A percentile compares a stretch with the other conserved stretches of the same genome.
phyloP scores from a whole-genome alignment of 1,140 invertebrate genomes.

The Procambarus clarkii region DNA sequence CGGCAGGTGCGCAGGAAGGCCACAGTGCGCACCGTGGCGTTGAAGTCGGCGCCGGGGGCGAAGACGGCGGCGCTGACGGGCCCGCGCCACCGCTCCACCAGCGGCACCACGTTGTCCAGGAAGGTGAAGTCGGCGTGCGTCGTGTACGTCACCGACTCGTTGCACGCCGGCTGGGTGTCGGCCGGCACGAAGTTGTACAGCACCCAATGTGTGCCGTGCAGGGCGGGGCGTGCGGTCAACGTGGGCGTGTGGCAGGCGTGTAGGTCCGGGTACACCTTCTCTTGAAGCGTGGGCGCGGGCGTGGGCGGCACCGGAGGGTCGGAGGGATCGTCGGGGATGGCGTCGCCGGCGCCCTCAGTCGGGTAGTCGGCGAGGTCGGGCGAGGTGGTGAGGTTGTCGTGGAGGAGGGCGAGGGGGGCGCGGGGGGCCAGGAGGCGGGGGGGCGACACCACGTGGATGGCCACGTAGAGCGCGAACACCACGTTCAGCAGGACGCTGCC shows the following conservation, averaged over 20 bases:
- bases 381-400: conserved; percentile 70
- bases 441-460: conserved; percentile 61
- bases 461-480: conserved; percentile 70
- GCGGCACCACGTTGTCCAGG: conserved; percentile 89
- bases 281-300: conserved; percentile 65
- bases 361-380: conserved; percentile 26
- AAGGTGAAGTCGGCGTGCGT: conserved; percentile 94
- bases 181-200: conserved; percentile 89
- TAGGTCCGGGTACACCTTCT: conserved; percentile 70
- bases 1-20: conserved; percentile 77
- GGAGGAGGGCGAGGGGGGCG: conserved; percentile 36
- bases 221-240: conserved; percentile 36
- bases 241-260: conserved; percentile 69
- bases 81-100: conserved; percentile 78
- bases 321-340: conserved; percentile 33
- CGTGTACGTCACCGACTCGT: conserved; percentile 92
- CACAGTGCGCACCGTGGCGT: conserved; percentile 82
- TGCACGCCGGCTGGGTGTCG: conserved; percentile 79
- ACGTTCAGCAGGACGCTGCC: conserved; percentile 70
- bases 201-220: conserved; percentile 82
- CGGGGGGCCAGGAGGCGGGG: conserved; percentile 48
- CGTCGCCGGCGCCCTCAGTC: conserved; percentile 15
- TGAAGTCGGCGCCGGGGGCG: conserved; percentile 84
- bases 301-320: conserved; percentile 53
- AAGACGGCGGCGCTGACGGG: conserved; percentile 86